phyloP scores from a whole-genome alignment of 2,888 invertebrate species.

The Marasmarcha lunaedactyla region DNA sequence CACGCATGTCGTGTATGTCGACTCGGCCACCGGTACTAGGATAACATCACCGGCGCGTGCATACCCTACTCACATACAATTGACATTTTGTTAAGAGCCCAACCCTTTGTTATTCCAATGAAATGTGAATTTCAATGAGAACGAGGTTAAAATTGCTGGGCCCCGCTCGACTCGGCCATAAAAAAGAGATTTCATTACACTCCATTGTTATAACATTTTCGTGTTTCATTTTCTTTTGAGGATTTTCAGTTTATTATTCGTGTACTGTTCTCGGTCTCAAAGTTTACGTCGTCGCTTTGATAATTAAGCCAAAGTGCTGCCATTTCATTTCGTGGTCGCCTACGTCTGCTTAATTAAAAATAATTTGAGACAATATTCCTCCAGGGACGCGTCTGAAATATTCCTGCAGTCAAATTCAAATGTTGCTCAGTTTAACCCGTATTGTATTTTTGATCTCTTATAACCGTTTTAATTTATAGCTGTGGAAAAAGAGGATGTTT shows the following conservation, averaged over 20 bases:
- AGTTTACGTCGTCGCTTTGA: constrained; percentile 34
- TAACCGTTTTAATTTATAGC: too few relatives aligned
- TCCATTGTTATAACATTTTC: constrained; percentile 55
- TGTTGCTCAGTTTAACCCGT: too few relatives aligned
- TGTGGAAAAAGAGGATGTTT: too few relatives aligned
- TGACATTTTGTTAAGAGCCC: constrained; percentile 53
- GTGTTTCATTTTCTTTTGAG: constrained; percentile 45
- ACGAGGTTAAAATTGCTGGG: constrained; percentile 56
- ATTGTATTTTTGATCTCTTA: too few relatives aligned
- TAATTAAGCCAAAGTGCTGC: constrained; percentile 48
- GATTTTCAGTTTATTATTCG: constrained; percentile 40
- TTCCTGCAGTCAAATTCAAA: neutral
- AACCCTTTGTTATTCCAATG: constrained; percentile 55
- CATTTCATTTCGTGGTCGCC: constrained; percentile 41
- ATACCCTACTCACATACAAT: constrained; percentile 45
- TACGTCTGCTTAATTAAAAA: constrained; percentile 63
- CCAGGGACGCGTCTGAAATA: constrained; percentile 39
- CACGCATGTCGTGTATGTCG: neutral
- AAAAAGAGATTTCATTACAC: constrained; percentile 55
- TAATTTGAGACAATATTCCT: constrained; percentile 53
- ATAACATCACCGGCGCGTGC: constrained; percentile 22
- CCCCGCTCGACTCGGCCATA: constrained; percentile 38
- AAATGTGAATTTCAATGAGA: constrained; percentile 61
- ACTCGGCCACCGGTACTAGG: constrained; percentile 25
- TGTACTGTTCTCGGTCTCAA: constrained; percentile 28